Evolutionary conservation across 2,888 invertebrate species (phyloP).

Genomic region (Caenorhabditis japonica): DNA sequence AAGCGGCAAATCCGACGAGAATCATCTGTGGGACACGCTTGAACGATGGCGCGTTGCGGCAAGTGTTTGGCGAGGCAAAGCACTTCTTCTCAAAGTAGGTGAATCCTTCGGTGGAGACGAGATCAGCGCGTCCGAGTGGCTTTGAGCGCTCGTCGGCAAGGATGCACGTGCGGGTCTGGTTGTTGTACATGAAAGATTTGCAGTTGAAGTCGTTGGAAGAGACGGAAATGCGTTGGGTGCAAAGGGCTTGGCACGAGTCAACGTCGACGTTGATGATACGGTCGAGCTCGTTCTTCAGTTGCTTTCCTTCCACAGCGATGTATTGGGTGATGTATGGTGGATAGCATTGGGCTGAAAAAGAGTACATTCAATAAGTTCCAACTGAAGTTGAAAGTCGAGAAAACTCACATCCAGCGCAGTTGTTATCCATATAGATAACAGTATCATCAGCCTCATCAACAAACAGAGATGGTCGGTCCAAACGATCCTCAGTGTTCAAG

Average conservation of each 20-base stretch:
- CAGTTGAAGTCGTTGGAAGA: slow-evolving; percentile 76
- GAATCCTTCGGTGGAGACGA: slow-evolving; percentile 68
- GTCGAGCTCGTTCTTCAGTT: slow-evolving; percentile 73
- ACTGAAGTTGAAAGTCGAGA: neutral
- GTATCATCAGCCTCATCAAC: slow-evolving; percentile 75
- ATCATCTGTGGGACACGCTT: slow-evolving; percentile 77
- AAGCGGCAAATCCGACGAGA: slow-evolving; percentile 77
- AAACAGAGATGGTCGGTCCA: slow-evolving; percentile 76
- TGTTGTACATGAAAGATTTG: slow-evolving; percentile 77
- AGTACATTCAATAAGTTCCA: neutral
- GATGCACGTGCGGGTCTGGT: slow-evolving; percentile 70
- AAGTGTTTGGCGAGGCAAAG: slow-evolving; percentile 76
- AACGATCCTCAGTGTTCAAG: slow-evolving; percentile 76
- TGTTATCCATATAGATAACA: slow-evolving; percentile 77
- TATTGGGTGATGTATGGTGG: slow-evolving; percentile 77
- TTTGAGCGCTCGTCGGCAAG: slow-evolving; percentile 75
- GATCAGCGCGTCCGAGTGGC: slow-evolving; percentile 74
- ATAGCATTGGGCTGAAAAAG: slow-evolving; percentile 75
- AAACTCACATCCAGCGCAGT: slow-evolving; percentile 76
- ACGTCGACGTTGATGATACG: slow-evolving; percentile 72
- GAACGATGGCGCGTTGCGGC: slow-evolving; percentile 76
- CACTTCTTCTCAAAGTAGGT: slow-evolving; percentile 77
- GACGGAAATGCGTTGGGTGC: slow-evolving; percentile 74
- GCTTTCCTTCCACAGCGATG: slow-evolving; percentile 74
- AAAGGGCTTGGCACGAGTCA: slow-evolving; percentile 73